Conservation (phyloP, 2,113 vertebrate genomes). For the Pterocles gutturalis region DNA sequence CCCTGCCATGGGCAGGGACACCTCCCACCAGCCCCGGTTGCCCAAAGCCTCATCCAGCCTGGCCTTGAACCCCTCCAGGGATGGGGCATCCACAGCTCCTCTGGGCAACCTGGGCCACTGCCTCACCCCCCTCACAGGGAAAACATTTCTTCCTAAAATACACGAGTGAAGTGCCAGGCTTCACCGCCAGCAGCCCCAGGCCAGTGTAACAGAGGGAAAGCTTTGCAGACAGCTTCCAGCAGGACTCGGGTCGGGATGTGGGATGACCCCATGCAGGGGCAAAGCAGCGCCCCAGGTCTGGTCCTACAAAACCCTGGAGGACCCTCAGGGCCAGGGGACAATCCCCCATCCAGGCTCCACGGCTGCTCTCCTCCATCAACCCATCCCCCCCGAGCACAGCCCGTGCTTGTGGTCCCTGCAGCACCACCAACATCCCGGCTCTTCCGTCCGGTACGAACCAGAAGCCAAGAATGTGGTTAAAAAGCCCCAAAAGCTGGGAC, state of each 20-base stretch:
- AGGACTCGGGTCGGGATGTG: accelerated
- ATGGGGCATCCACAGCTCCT: no score
- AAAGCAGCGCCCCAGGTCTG: background rate
- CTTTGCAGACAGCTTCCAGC: background rate
- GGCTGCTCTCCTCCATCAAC: background rate
- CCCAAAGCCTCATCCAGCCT: no score
- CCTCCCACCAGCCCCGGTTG: no score
- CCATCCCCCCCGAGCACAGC: background rate
- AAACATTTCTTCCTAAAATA: background rate
- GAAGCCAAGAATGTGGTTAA: background rate
- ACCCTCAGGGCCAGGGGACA: background rate
- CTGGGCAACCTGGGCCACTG: no score
- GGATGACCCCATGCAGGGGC: background rate
- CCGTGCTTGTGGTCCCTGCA: background rate
- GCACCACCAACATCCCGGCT: accelerated
- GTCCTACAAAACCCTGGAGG: background rate
- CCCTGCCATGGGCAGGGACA: no score
- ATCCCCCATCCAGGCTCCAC: background rate
- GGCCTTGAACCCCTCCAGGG: no score
- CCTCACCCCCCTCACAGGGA: no score
- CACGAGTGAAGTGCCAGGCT: accelerated
- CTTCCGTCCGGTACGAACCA: accelerated
- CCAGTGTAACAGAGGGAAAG: background rate
- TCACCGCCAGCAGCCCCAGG: background rate
- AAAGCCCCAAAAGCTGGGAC: background rate